Base-by-base conservation (phyloP, 2,888 invertebrate genomes). In the Drosophila barbarae region DNA sequence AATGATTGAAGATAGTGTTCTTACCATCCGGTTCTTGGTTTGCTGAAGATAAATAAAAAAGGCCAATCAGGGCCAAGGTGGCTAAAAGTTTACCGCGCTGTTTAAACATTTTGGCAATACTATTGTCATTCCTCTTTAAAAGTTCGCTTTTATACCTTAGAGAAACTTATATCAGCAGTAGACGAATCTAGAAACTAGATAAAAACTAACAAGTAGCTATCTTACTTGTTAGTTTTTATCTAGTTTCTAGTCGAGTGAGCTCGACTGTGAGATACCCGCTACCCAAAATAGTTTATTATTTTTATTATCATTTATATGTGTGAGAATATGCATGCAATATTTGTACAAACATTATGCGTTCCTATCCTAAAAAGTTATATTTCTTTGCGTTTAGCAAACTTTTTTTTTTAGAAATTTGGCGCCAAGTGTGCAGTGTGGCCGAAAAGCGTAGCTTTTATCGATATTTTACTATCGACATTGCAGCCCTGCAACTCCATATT, bases 401-500 rank as follows among this genome's bases (percentile, higher is more conserved):
- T 4, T 13, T 3, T 41, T 4, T 23, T 26, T 2, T 18, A 18
- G 7, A 32, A 18, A 12, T 46, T 46, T 18, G 13, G 18, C 46
- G 30, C 30, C 30, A 12, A 1, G 18, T 8, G 4, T 15, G 9
- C n/a, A 46, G 8, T 46, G 18, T 18, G 28, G 30, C 44, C 44
- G 3, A 28, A 2, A 13, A 2, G 8, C 18, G 0, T 5, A 5
- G 5, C 13, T 30, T 0, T 30, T 46, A 46, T 46, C 46, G 46
- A 46, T 46, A 13, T 13, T 0, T 46, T 18, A 12, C 46, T 32
- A 32, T 46, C 18, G 13, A 5, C 30, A 6, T 9, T 32, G 32
- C 46, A n/a, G 21, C 32, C n/a, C 9, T 23, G 34, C 41, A 52
- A 30, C 53, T 23, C 15, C 46, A 54, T 54, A 34, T 49, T 54